Percentiles rank a stretch among this genome's conserved stretches.
Evolutionary conservation across 2,888 invertebrate species (phyloP).

Genomic region (Volucella zonaria): DNA sequence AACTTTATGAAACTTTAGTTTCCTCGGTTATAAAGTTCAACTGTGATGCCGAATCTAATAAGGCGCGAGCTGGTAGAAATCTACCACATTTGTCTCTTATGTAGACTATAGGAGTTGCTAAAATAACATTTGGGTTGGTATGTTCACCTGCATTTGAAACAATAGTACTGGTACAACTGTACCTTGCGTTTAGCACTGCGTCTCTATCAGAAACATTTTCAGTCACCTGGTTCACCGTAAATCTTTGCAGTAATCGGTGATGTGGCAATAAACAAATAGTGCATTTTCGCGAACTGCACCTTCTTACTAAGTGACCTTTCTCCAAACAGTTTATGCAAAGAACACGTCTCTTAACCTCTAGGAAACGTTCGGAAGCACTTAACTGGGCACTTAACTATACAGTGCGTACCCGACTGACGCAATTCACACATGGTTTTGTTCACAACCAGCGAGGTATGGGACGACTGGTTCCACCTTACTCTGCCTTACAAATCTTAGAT

Average conservation of each 20-base stretch:
- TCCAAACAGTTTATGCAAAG: no score
- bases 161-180: not conserved
- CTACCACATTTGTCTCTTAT: slow-evolving; percentile 3
- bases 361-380: slow-evolving; percentile 7
- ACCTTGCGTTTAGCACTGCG: not conserved
- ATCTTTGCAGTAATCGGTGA: no score
- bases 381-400: slow-evolving; percentile 8
- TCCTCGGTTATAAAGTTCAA: slow-evolving; percentile 6
- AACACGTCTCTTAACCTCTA: not conserved
- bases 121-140: not conserved
- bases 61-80: slow-evolving; percentile 10
- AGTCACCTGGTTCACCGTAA: not conserved
- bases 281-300: no score
- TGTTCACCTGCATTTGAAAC: not conserved
- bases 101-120: slow-evolving; percentile 6
- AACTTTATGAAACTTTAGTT: not conserved
- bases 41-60: slow-evolving; percentile 15
- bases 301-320: no score
- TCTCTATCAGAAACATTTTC: no score
- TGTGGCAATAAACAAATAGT: no score
- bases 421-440: slow-evolving; percentile 9
- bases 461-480: no score
- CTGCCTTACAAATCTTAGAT: no score
- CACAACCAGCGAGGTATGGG: no score
- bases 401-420: not conserved